Evolutionary conservation across 2,888 invertebrate genomes (phyloP).

Genomic region (Lissonota sp.): DNA sequence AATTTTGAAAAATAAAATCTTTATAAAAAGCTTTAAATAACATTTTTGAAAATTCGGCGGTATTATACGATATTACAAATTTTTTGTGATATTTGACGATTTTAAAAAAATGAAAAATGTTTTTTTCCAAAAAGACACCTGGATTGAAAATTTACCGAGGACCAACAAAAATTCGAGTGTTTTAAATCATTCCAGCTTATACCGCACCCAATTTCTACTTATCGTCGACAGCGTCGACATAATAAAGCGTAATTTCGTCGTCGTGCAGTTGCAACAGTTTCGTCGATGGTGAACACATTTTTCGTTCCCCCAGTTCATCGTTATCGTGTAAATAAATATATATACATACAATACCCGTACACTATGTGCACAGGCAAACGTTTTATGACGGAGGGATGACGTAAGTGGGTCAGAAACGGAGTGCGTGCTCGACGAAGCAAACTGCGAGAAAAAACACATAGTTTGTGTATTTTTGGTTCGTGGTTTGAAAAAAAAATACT

Average conservation of each 20-base stretch:
- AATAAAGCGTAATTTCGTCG: neutral
- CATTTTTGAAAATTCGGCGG: no score
- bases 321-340: constrained; percentile 27
- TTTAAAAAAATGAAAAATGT: no score
- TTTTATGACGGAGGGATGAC: constrained; percentile 32
- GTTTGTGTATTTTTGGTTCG: neutral
- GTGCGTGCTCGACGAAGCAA: constrained; percentile 9
- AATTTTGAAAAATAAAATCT: no score
- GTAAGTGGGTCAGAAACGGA: constrained; percentile 42
- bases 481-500: neutral
- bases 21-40: no score
- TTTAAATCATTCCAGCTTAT: neutral
- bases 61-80: no score
- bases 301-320: constrained; percentile 15
- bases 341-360: neutral
- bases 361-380: constrained; percentile 31
- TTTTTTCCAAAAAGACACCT: no score
- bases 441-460: neutral
- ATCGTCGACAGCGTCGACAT: neutral
- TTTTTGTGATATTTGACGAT: no score
- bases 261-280: constrained; percentile 22
- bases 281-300: neutral
- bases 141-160: no score
- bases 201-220: neutral
- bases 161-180: no score